Evolutionary conservation across 2,888 invertebrate genomes (phyloP).

Genomic region (Hybos culiciformis): DNA sequence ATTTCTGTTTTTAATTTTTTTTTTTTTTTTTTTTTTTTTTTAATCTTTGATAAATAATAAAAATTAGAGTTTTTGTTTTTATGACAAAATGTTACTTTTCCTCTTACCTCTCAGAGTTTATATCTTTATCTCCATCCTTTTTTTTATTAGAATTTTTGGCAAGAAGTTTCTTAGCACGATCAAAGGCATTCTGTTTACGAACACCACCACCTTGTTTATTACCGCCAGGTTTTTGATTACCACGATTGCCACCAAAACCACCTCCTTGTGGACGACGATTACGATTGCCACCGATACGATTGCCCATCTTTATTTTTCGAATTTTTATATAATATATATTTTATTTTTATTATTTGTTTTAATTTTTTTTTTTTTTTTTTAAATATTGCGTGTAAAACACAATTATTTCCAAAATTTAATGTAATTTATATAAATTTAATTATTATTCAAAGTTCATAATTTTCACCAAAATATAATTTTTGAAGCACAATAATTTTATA

Average conservation of each 20-base stretch:
- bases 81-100: slow-evolving; percentile 16
- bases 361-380: slow-evolving; percentile 8
- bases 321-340: slow-evolving; percentile 4
- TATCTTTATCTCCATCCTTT: slow-evolving; percentile 35
- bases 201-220: slow-evolving; percentile 29
- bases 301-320: slow-evolving; percentile 35
- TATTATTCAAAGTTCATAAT: background rate
- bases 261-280: slow-evolving; percentile 31
- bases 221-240: slow-evolving; percentile 29
- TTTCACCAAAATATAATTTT: too few species aligned
- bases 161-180: slow-evolving; percentile 39
- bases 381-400: background rate
- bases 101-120: slow-evolving; percentile 37
- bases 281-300: slow-evolving; percentile 30
- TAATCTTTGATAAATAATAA: slow-evolving; percentile 21
- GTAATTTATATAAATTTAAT: background rate
- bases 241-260: slow-evolving; percentile 31
- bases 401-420: slow-evolving; percentile 3
- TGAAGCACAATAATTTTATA: too few species aligned
- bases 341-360: slow-evolving; percentile 6
- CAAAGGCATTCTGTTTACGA: slow-evolving; percentile 38
- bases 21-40: slow-evolving; percentile 18
- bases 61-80: slow-evolving; percentile 16
- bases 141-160: slow-evolving; percentile 39
- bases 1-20: slow-evolving; percentile 14